Base-by-base conservation (phyloP, 2,113 vertebrate species). In the Melanocharis versteri region DNA sequence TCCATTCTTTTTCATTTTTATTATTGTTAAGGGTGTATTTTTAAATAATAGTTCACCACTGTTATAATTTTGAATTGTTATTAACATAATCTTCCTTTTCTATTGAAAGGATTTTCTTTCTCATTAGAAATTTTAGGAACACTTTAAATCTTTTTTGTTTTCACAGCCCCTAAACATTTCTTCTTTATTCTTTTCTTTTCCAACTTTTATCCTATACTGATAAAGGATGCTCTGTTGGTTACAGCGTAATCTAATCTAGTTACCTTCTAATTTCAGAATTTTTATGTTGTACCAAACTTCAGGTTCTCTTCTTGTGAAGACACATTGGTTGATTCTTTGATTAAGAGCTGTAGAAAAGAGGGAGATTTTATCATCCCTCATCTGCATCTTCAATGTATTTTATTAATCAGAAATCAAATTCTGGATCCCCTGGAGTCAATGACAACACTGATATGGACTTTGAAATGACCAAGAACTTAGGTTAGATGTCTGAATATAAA, bases 21-120 rank as follows among this genome's bases (percentile, higher is more conserved):
- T 95, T 96, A 81, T 93, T 93, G 80, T 92, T 96, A 94, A 91
- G 53, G 68, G 83, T 44, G 24, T 90, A 85, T 91, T 96, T 94
- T 94, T 19, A 88, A 80, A 83, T 83, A 96, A 72, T 48, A 85
- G 45, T 85, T 93, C 78, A 76, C 83, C 69, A 91, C 62, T 84
- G 71, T 95, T 82, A 78, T 66, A 87, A 82, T 78, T 96, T 57
- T 61, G 76, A 90, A 83, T 94, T 84, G 57, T 89, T 92, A 90
- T 93, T 92, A 93, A 75, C 28, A 65, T 93, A 93, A 91, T 96
- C 79, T 92, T 92, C 80, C 48, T 83, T 86, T 92, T 64, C 65
- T 89, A 68, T 71, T 90, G 69, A 95, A 96, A 90, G 24, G 31
- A 78, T 60, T 83, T 86, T 78, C 60, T 88, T 92, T 83, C 56